Conservation (phyloP, 2,888 invertebrate genomes). For the Drosophila aldrichi region DNA sequence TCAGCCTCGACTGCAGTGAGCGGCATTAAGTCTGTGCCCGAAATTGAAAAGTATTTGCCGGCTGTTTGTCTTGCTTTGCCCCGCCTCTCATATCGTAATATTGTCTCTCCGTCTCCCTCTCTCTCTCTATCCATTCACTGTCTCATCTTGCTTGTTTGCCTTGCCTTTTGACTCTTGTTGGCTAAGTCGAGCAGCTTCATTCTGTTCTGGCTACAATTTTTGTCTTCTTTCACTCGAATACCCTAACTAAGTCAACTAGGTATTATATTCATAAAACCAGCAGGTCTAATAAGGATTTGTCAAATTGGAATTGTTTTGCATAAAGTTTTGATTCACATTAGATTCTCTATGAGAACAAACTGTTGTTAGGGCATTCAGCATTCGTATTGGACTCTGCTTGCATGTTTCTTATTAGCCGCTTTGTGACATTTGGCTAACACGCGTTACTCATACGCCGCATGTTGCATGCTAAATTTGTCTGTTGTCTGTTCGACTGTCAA, state of each 20-base stretch:
- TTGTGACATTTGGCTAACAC: constrained; percentile 27
- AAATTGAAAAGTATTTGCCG: constrained; percentile 28
- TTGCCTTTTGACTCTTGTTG: constrained; percentile 9
- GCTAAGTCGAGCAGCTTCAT: constrained; percentile 34
- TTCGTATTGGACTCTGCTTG: background rate
- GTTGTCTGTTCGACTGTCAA: constrained; percentile 2
- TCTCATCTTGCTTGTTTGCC: constrained; percentile 7
- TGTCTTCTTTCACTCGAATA: constrained; percentile 11
- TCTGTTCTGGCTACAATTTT: constrained; percentile 3
- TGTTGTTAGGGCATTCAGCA: constrained; percentile 15
- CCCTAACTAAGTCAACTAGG: background rate
- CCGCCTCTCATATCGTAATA: background rate
- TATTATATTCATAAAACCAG: background rate
- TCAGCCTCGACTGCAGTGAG: constrained; percentile 19
- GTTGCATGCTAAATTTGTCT: constrained; percentile 47
- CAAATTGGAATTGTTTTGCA: too few relatives aligned
- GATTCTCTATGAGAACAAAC: background rate
- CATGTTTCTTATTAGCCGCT: constrained; percentile 29
- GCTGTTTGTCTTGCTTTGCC: constrained; percentile 27
- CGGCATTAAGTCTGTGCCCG: constrained; percentile 26
- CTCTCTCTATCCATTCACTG: background rate
- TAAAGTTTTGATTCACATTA: background rate
- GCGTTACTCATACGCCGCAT: constrained; percentile 59
- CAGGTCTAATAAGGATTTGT: background rate
- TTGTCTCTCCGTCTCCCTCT: background rate